Evolutionary conservation across 2,888 invertebrate genomes (phyloP), one percentile per base, ranked within the genome.

Genomic region (Drosophila mercatorum): DNA sequence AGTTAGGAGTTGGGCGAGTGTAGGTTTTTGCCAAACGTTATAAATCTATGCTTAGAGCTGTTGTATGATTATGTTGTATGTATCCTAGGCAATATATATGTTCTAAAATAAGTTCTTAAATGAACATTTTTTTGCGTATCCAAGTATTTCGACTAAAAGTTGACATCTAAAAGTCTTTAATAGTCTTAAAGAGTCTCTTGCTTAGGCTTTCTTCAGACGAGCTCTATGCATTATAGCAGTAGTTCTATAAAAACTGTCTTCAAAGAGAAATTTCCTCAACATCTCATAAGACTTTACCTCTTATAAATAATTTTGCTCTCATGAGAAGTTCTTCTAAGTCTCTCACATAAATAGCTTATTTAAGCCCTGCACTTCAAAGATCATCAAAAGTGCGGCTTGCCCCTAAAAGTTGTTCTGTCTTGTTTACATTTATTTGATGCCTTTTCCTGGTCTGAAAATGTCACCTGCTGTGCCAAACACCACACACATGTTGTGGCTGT

Each of bases 401-500:
- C 0, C 1, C 10, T 10, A 3, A 2, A 12, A 36, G 6, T 22
- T 47, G 31, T 61, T 49, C 36, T 49, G n/a, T 58, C 38, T 41
- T 72, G 49, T 60, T 61, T 63, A 58, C 57, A 72, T 78, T 72
- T 69, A 55, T 68, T 83, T 57, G 72, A 75, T 85, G 82, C 85
- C 82, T 82, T 81, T 85, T 83, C 78, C 82, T 78, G 80, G 80
- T 79, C 90, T 88, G 74, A 41, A 81, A 90, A 89, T 89, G 89
- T 89, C 89, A 89, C 89, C 89, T 89, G 89, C 89, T 89, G 89
- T 77, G 89, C 91, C 91, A 76, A 81, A 84, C 90, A 89, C 62
- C 81, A 72, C 68, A 68, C 70, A 64, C 67, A 72, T 66, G 65
- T 64, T 69, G 68, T 34, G n/a, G 36, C 66, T 49, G 58, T 67